Evolutionary conservation across 2,113 vertebrate genomes (phyloP).

Genomic region (Pelmatolapia mariae): DNA sequence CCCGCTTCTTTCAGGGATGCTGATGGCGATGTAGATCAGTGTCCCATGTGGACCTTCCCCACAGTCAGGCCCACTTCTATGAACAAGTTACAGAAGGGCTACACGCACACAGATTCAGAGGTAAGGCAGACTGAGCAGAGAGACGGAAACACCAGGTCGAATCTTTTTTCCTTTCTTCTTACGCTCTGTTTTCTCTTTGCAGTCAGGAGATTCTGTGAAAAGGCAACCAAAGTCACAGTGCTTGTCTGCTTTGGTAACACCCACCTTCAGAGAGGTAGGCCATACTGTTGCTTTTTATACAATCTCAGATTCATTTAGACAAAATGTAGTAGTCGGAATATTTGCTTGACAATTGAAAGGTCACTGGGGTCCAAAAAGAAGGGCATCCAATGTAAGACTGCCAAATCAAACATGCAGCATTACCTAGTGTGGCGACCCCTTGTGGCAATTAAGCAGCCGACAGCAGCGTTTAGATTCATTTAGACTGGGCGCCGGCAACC

Average conservation of each 20-base stretch:
- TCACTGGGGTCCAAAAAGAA: neutral
- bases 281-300: neutral
- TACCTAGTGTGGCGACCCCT: neutral
- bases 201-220: conserved; percentile 81
- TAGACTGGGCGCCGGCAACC: neutral
- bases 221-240: conserved; percentile 91
- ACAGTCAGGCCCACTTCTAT: conserved; percentile 86
- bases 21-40: conserved; percentile 84
- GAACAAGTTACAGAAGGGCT: conserved; percentile 86
- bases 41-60: conserved; percentile 92
- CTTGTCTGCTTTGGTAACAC: conserved; percentile 89
- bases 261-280: conserved; percentile 93
- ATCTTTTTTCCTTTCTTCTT: neutral
- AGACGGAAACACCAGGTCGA: neutral
- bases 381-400: neutral
- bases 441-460: neutral
- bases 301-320: neutral
- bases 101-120: conserved; percentile 78
- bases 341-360: neutral
- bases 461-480: neutral
- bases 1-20: conserved; percentile 76
- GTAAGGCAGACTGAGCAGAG: conserved; percentile 58
- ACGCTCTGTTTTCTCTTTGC: neutral
- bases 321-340: neutral
- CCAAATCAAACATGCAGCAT: neutral